Conservation (phyloP, 2,113 vertebrate species). For the Rhadina sibilatrix region DNA sequence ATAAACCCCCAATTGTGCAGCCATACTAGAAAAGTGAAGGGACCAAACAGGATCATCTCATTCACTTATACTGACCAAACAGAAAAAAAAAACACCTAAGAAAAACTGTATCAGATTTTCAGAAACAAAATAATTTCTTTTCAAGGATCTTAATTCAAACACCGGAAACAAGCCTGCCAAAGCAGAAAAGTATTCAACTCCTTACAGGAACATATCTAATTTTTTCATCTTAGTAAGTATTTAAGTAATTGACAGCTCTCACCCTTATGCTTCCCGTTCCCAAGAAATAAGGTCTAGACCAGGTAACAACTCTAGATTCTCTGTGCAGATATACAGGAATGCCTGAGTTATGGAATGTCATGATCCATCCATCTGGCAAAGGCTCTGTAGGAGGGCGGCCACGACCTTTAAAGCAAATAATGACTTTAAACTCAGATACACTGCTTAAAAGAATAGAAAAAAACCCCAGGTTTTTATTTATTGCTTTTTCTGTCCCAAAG, state of each 20-base stretch:
- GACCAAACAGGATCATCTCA: neutral
- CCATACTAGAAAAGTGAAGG: neutral
- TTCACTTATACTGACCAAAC: neutral
- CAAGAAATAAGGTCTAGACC: constrained; percentile 98
- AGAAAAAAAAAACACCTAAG: neutral
- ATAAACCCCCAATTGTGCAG: neutral
- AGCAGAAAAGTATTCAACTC: neutral
- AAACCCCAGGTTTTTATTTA: neutral
- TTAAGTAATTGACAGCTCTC: constrained; percentile 32
- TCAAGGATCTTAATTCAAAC: neutral
- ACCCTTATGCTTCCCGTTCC: constrained; percentile 99
- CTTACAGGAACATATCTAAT: neutral
- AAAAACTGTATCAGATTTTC: neutral
- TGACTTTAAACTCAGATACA: neutral
- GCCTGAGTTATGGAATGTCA: constrained; percentile 99
- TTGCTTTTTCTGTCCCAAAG: neutral
- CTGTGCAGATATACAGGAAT: constrained; percentile 98
- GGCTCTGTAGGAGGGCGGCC: constrained; percentile 97
- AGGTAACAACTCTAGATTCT: constrained; percentile 96
- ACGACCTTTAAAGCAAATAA: constrained; percentile 80
- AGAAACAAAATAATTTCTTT: neutral
- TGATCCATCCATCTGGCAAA: constrained; percentile 98
- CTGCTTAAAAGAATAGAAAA: neutral
- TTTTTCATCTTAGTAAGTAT: neutral
- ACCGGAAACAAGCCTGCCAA: neutral